Evolutionary conservation across 2,797 vertebrate species (phyloP).

Genomic region (Paguma larvata): DNA sequence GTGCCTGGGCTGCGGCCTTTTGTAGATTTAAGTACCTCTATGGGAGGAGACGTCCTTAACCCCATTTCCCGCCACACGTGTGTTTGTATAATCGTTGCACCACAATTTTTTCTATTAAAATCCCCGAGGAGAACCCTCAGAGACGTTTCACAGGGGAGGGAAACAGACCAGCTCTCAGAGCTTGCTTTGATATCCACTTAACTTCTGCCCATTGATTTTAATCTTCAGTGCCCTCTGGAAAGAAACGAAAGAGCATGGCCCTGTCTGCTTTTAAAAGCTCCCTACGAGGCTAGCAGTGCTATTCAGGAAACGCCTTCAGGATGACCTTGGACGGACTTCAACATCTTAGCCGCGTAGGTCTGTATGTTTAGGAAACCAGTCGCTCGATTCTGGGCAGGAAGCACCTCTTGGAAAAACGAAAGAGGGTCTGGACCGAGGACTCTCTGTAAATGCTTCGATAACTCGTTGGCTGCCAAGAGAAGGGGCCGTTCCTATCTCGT

Average conservation of each 20-base stretch:
- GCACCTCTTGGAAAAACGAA: not conserved
- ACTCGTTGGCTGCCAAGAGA: not conserved
- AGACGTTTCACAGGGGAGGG: not conserved
- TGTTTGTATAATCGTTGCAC: not conserved
- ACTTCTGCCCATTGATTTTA: not conserved
- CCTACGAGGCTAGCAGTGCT: not conserved
- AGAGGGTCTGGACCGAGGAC: not conserved
- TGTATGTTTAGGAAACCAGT: not conserved
- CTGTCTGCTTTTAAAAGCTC: not conserved
- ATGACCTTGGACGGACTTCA: not conserved
- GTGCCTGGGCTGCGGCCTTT: too few species aligned
- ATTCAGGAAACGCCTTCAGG: slow-evolving; percentile 33
- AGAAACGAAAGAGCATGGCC: not conserved
- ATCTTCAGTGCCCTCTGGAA: not conserved
- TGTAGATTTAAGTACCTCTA: not conserved
- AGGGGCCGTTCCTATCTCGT: not conserved
- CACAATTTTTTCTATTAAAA: not conserved
- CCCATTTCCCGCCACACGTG: not conserved
- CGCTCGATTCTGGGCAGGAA: not conserved
- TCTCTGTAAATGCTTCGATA: not conserved
- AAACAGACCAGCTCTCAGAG: not conserved
- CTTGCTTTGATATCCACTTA: not conserved
- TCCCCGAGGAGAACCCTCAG: not conserved
- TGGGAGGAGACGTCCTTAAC: not conserved
- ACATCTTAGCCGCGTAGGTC: not conserved